Evolutionary conservation across 53 echinoderm and acorn worm genomes (phyloP).

Genomic region (Temnopleurus reevesii): DNA sequence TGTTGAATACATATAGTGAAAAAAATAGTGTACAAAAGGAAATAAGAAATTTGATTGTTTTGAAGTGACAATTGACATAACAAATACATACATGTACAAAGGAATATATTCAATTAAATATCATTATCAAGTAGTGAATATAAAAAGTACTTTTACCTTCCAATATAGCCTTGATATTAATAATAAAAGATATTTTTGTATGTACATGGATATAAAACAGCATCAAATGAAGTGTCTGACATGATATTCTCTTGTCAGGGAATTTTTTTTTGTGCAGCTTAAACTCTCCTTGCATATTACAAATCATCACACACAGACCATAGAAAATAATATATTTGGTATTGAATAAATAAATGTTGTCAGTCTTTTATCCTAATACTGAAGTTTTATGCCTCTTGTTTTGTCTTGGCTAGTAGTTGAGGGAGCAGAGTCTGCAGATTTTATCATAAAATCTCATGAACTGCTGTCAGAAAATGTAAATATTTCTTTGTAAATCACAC

Average conservation of each 20-base stretch:
- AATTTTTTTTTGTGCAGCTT: constrained; percentile 21
- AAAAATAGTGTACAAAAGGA: not conserved
- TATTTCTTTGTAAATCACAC: no score
- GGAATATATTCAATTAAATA: not conserved
- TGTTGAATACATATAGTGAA: constrained; percentile 15
- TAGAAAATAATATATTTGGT: not conserved
- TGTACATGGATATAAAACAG: constrained; percentile 18
- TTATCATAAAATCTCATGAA: no score
- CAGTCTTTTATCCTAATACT: no score
- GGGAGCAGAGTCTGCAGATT: no score
- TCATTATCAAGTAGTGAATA: not conserved
- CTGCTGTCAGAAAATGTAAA: no score
- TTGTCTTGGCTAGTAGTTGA: no score
- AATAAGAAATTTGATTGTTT: constrained; percentile 37
- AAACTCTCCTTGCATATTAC: constrained; percentile 20
- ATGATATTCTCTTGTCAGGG: constrained; percentile 5
- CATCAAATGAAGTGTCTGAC: not conserved
- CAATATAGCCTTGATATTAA: not conserved
- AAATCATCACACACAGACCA: constrained; percentile 2
- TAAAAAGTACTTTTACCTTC: not conserved
- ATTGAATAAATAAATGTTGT: not conserved
- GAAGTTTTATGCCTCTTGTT: no score
- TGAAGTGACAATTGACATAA: not conserved
- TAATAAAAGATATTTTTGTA: not conserved
- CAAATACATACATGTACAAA: not conserved